Percentiles rank a stretch among this genome's conserved stretches.
These are phyloP conservation scores for Andrena minutula DNA, from an alignment of 2,888 invertebrate genomes.

Conservation along the genomic window DNA sequence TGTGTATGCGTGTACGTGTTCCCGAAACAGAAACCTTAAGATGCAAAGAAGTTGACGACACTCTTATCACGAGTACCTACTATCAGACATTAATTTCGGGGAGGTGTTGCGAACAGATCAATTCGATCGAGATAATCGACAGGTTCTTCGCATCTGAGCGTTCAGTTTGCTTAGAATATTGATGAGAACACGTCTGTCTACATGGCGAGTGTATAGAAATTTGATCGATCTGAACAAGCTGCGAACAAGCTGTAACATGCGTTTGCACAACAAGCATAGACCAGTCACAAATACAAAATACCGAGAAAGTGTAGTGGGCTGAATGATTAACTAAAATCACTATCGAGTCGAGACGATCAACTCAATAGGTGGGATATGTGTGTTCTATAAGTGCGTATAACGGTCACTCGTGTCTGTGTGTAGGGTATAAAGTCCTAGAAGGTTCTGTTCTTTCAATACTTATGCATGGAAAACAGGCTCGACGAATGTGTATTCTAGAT, in stretches of 20 bases:
- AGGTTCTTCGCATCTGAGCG: slow-evolving; percentile 36
- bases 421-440: slow-evolving; percentile 31
- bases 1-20: slow-evolving; percentile 6
- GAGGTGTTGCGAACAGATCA: slow-evolving; percentile 1
- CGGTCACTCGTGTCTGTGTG: slow-evolving; percentile 53
- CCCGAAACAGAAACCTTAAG: slow-evolving; percentile 9
- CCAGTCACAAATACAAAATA: slow-evolving; percentile 34
- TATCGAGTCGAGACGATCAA: not conserved
- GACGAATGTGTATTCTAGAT: slow-evolving; percentile 71
- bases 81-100: not conserved
- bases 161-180: slow-evolving; percentile 46
- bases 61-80: not conserved
- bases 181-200: slow-evolving; percentile 52
- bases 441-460: slow-evolving; percentile 58
- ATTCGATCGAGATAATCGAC: slow-evolving; percentile 23
- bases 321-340: slow-evolving; percentile 32
- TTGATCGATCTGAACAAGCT: slow-evolving; percentile 57
- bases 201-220: slow-evolving; percentile 62
- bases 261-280: slow-evolving; percentile 51
- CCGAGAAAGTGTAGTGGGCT: slow-evolving; percentile 4
- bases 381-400: slow-evolving; percentile 43
- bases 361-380: slow-evolving; percentile 12
- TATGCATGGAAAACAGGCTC: slow-evolving; percentile 67
- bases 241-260: slow-evolving; percentile 62
- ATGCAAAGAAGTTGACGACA: slow-evolving; percentile 16